Evolutionary conservation across 2,797 vertebrate genomes (phyloP).

Genomic region (Morelia viridis): DNA sequence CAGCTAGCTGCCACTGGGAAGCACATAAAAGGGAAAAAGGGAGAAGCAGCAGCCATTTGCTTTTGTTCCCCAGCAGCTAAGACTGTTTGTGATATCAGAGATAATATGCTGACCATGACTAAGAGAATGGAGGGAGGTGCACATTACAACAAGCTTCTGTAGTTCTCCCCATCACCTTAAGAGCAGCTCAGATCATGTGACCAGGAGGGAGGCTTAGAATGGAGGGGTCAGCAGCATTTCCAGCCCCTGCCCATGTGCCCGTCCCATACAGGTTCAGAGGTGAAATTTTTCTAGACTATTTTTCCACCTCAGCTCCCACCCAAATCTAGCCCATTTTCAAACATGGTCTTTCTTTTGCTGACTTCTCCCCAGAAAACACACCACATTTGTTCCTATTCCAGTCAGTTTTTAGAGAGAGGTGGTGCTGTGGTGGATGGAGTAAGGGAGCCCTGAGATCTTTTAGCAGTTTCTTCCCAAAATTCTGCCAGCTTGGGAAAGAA

Average conservation of each 20-base stretch:
- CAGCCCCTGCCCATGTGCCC: background rate
- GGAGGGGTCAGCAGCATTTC: background rate
- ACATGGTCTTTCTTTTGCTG: background rate
- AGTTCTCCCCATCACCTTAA: background rate
- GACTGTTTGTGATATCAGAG: background rate
- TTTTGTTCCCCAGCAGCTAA: background rate
- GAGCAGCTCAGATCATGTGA: background rate
- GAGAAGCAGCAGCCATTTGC: background rate
- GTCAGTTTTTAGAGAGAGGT: background rate
- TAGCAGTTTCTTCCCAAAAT: background rate
- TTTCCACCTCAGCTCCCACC: background rate
- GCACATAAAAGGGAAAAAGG: background rate
- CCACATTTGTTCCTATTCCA: background rate
- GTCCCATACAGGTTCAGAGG: background rate
- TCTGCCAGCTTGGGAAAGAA: background rate
- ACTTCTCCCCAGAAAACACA: background rate
- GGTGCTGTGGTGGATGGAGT: background rate
- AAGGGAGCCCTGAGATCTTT: background rate
- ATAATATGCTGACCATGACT: background rate
- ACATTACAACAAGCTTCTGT: too few species aligned
- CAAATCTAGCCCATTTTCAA: background rate
- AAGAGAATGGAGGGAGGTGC: background rate
- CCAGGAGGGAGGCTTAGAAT: background rate
- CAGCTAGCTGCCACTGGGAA: background rate
- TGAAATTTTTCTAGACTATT: background rate